Base-by-base conservation (phyloP, 2,888 invertebrate species). In the Ecdyonurus torrentis region DNA sequence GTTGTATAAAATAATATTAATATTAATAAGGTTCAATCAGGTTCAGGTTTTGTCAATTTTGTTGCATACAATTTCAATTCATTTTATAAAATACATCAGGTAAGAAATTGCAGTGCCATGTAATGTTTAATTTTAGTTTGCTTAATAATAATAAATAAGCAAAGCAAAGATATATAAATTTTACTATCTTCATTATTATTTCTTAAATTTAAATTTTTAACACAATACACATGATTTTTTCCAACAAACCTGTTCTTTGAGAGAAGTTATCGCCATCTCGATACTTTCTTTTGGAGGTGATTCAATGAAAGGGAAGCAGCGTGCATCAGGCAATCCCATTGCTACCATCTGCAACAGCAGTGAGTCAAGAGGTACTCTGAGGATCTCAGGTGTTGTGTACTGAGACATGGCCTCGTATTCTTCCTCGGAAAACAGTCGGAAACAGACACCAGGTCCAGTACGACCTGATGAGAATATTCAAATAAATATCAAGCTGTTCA, bases 251-350 rank as follows among this genome's bases (percentile, higher is more conserved):
- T 92, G 91, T 71, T 91, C 91, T 74, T 93, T 93, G 23, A 98
- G 77, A 63, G 88, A 86, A 63, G 87, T 75, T 66, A 99, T 79
- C 0, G 95, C 87, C 71, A 89, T 89, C 72, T 96, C 95, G 58
- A 99, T 81, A 58, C 86, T 87, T 58, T 88, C 86, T 10, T 82
- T 77, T 0, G 86, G 83, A 0, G 98, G 99, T n/a, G 91, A 82
- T 74, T 99, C 97, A 63, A 99, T 81, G 72, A 97, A 99, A 0
- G 97, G 97, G 76, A 99, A 99, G 69, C 86, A 81, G 63, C 93
- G 80, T 2, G 91, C 88, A 76, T 98, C 91, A 58, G 85, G 89
- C 62, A 99, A 81, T 0, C 98, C 97, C 78, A 99, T 84, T 0
- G 95, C 86, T 62, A 94, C 86, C 94, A 99, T 94, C 72, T 92